phyloP scores from a whole-genome alignment of 2,113 vertebrate species.

The Crotalus tigris region DNA sequence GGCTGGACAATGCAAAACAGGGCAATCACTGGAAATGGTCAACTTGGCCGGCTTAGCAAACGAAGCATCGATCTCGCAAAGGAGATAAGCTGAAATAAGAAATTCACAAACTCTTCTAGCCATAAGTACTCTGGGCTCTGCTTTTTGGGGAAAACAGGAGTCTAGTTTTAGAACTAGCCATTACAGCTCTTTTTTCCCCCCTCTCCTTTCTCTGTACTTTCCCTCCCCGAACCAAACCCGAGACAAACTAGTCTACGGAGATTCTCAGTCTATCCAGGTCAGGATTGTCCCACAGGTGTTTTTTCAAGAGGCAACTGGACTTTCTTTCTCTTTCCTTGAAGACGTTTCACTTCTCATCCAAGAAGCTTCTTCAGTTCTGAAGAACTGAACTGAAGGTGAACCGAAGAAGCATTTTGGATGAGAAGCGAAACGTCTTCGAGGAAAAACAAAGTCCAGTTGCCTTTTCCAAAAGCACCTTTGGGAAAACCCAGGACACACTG shows the following conservation, averaged over 20 bases:
- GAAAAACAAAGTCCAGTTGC: not conserved
- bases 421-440: not conserved
- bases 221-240: not conserved
- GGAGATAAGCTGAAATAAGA: not conserved
- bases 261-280: not conserved
- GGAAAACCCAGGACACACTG: not conserved
- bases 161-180: not conserved
- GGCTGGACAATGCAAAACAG: constrained; percentile 67
- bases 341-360: not conserved
- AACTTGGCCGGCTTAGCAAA: constrained; percentile 24
- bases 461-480: not conserved
- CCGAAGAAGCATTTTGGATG: not conserved
- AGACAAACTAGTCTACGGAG: not conserved
- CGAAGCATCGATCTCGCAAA: not conserved
- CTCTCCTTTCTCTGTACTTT: not conserved
- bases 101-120: not conserved
- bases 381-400: not conserved
- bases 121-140: not conserved
- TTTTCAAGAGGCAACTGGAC: not conserved
- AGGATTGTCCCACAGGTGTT: not conserved
- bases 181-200: not conserved
- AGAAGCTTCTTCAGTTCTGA: not conserved
- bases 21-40: constrained; percentile 49
- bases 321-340: not conserved
- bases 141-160: not conserved